A percentile compares a stretch with the other conserved stretches of the same genome.
phyloP scores from a whole-genome alignment of 92 coral and sea anemone genomes.

The Galaxea fascicularis region DNA sequence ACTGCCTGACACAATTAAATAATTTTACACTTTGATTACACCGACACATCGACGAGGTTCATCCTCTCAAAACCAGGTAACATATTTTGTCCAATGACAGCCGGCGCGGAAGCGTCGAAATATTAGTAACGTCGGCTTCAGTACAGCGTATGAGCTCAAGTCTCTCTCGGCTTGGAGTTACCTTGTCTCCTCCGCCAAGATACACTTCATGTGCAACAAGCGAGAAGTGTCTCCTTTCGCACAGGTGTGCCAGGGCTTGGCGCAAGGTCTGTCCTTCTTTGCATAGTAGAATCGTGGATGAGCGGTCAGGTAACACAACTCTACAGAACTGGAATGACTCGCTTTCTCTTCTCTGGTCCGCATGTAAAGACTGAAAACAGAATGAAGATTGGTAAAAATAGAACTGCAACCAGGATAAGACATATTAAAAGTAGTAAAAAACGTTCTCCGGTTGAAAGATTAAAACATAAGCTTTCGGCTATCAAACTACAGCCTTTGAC shows the following conservation, averaged over 20 bases:
- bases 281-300: conserved; percentile 85
- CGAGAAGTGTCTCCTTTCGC: conserved; percentile 89
- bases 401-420: no score
- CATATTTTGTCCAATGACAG: no score
- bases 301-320: conserved; percentile 87
- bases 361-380: conserved; percentile 67
- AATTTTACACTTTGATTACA: no score
- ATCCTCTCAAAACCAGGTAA: no score
- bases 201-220: conserved; percentile 87
- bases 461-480: no score
- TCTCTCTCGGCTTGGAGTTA: not conserved
- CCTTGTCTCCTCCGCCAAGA: conserved; percentile 80
- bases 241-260: conserved; percentile 83
- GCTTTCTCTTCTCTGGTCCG: conserved; percentile 73
- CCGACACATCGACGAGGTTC: no score
- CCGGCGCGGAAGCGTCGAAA: not conserved
- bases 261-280: conserved; percentile 90
- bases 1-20: no score
- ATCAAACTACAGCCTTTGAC: not conserved
- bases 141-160: not conserved
- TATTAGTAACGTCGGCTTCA: not conserved
- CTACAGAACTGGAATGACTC: conserved; percentile 91
- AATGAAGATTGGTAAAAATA: not conserved
- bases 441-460: no score
- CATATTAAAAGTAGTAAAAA: no score